Evolutionary conservation across 2,113 vertebrate species (phyloP).

Genomic region (Dicrurus megarhynchus): DNA sequence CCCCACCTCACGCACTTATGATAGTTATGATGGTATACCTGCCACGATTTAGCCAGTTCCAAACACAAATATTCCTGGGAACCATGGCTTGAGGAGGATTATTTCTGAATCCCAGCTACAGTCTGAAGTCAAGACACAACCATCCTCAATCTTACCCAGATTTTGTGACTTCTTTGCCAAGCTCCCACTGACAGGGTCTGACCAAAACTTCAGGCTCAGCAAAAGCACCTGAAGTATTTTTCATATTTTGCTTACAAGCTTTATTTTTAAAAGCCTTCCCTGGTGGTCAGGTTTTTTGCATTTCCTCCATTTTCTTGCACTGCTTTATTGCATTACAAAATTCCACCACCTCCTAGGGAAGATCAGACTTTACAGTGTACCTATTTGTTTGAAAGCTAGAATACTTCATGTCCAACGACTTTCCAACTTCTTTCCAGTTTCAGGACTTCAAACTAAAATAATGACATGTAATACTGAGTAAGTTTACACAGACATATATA

Average conservation of each 20-base stretch:
- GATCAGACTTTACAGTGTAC: not conserved
- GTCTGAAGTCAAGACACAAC: not conserved
- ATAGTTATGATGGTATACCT: fast-evolving
- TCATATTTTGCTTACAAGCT: not conserved
- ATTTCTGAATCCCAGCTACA: not conserved
- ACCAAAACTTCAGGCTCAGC: not conserved
- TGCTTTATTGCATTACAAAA: not conserved
- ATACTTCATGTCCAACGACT: fast-evolving
- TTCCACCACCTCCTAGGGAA: not conserved
- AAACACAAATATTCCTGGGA: not conserved
- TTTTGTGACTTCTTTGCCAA: not conserved
- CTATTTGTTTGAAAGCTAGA: not conserved
- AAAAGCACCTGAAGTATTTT: not conserved
- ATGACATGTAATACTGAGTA: not conserved
- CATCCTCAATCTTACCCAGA: not conserved
- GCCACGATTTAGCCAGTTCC: fast-evolving
- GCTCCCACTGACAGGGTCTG: not conserved
- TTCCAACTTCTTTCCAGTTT: not conserved
- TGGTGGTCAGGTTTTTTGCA: not conserved
- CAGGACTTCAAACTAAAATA: not conserved
- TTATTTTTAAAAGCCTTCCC: not conserved
- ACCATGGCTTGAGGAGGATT: not conserved
- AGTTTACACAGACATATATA: not conserved
- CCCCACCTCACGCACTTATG: not conserved
- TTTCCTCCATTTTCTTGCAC: not conserved